Percentiles rank a stretch among this genome's conserved stretches.
Conservation (phyloP, 2,888 invertebrate species). For the Dermolepida albohirtum region DNA sequence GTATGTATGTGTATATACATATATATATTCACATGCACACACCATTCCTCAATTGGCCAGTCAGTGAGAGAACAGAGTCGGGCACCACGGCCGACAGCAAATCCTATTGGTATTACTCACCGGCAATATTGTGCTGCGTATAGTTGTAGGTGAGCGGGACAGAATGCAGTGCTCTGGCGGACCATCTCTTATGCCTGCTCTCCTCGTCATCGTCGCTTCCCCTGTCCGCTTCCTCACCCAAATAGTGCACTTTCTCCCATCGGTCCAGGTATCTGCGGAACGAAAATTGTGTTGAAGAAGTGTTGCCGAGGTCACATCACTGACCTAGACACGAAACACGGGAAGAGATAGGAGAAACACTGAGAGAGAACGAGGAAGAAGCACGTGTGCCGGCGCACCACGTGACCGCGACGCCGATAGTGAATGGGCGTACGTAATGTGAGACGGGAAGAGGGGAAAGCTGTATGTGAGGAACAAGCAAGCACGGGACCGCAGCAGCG, state of each 20-base stretch:
- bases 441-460: conserved; percentile 42
- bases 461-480: conserved; percentile 29
- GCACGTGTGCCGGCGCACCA: conserved; percentile 49
- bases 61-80: no score
- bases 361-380: conserved; percentile 31
- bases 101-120: conserved; percentile 62
- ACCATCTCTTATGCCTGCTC: conserved; percentile 77
- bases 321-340: conserved; percentile 50
- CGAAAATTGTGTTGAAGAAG: conserved; percentile 29
- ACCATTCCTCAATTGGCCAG: no score
- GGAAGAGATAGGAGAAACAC: conserved; percentile 27
- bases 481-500: conserved; percentile 39
- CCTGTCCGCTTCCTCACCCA: conserved; percentile 89
- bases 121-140: conserved; percentile 79
- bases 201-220: conserved; percentile 83
- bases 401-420: conserved; percentile 55
- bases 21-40: no score
- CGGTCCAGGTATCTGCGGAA: conserved; percentile 76
- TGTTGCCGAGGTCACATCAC: conserved; percentile 51
- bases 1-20: no score
- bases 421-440: conserved; percentile 49
- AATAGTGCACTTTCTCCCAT: conserved; percentile 90
- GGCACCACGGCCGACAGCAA: no score
- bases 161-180: conserved; percentile 72
- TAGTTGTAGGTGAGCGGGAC: conserved; percentile 84